phyloP scores from a whole-genome alignment of 2,113 vertebrate genomes.

The Mesoclemmys tuberculata region DNA sequence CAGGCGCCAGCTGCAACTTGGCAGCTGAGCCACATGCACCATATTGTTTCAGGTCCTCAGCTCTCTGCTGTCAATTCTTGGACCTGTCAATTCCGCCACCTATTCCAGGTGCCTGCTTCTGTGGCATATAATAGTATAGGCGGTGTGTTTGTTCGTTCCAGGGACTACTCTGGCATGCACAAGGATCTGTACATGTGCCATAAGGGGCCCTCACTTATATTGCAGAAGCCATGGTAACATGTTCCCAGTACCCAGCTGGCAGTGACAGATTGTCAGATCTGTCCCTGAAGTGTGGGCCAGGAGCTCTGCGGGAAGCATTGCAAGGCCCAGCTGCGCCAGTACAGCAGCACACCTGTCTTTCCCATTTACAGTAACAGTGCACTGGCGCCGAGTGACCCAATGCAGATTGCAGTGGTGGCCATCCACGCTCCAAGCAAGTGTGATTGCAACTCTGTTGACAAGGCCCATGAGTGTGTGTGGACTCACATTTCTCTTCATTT shows the following conservation, averaged over 20 bases:
- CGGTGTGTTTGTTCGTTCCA: not conserved
- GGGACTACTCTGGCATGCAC: not conserved
- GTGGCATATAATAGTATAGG: fast-evolving
- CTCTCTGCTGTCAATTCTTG: not conserved
- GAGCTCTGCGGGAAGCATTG: not conserved
- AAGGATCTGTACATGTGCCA: not conserved
- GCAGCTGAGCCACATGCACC: fast-evolving
- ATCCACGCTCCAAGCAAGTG: not conserved
- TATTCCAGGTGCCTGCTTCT: not conserved
- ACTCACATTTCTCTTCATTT: not conserved
- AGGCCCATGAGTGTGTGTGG: not conserved
- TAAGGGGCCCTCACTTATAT: not conserved
- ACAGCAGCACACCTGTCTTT: not conserved
- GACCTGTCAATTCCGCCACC: not conserved
- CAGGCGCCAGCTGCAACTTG: not conserved
- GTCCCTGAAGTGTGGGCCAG: not conserved
- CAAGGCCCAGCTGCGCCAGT: not conserved
- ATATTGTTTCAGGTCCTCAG: not conserved
- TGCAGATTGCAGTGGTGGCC: not conserved
- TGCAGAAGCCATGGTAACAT: not conserved
- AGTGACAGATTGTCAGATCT: not conserved
- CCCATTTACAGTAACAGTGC: not conserved
- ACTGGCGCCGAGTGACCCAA: not conserved
- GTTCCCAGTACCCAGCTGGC: not conserved
- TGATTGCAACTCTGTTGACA: not conserved